Evolutionary conservation across 2,888 invertebrate genomes (phyloP).

Genomic region (Apeira syringaria): DNA sequence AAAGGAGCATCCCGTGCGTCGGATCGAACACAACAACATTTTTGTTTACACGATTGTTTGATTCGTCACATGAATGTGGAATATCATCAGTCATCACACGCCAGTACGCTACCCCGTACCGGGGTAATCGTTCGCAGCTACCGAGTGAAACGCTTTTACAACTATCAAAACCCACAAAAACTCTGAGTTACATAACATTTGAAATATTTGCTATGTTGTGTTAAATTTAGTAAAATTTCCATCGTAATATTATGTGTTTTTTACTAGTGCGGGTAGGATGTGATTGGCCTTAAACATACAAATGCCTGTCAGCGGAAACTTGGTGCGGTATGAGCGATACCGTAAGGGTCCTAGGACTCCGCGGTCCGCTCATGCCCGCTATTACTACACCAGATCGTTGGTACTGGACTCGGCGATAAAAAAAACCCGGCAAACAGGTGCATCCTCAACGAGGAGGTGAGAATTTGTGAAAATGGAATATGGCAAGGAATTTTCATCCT

Average conservation of each 20-base stretch:
- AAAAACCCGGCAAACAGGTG: slow-evolving; percentile 35
- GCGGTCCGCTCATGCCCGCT: slow-evolving; percentile 56
- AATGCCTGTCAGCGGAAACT: slow-evolving; percentile 64
- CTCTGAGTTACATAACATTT: neutral
- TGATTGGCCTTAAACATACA: slow-evolving; percentile 33
- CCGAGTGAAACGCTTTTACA: slow-evolving; percentile 5
- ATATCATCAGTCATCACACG: slow-evolving; percentile 43
- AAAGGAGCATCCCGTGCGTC: slow-evolving; percentile 50
- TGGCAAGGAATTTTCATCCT: too few relatives aligned
- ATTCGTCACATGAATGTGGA: slow-evolving; percentile 62
- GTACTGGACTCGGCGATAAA: slow-evolving; percentile 47
- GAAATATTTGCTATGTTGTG: neutral
- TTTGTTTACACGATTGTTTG: slow-evolving; percentile 74
- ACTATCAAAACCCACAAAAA: too few relatives aligned
- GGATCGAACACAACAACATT: slow-evolving; percentile 59
- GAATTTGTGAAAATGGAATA: too few relatives aligned
- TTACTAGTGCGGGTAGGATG: slow-evolving; percentile 40
- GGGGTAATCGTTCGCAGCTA: slow-evolving; percentile 22
- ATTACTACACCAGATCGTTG: slow-evolving; percentile 65
- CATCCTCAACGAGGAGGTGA: slow-evolving; percentile 57
- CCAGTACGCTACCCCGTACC: slow-evolving; percentile 42
- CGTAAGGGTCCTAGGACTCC: slow-evolving; percentile 57
- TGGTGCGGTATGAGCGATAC: slow-evolving; percentile 57
- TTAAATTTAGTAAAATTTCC: neutral
- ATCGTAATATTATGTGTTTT: slow-evolving; percentile 25